Base-by-base conservation (phyloP, 2,888 invertebrate species). In the Sympetrum striolatum region DNA sequence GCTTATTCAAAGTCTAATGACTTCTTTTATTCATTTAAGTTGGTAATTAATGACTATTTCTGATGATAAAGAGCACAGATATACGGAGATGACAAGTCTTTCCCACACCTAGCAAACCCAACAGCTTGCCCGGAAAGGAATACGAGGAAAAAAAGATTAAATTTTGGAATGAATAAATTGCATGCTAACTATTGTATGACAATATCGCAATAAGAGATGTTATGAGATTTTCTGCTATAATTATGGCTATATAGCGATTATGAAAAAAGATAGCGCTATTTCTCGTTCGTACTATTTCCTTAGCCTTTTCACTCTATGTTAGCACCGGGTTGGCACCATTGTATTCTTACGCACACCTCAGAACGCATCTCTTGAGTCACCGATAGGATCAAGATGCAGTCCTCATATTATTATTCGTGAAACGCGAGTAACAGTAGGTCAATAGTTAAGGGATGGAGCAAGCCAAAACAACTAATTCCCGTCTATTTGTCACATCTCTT, bases 401-500 rank as follows among this genome's bases (percentile, higher is more conserved):
- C 91, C 86, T 90, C 91, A 91, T 91, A 90, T 91, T 91, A 91
- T 90, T 90, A 91, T 90, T 91, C 91, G 91, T 90, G 91, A 91
- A 91, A 80, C 90, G 86, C 91, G 91, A 91, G 91, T 90, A 86
- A 90, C 90, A 91, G 91, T 90, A 90, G 90, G 90, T 91, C 91
- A 91, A 90, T 91, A 91, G 60, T 80, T 90, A 91, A 92, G 92
- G 91, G 90, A 92, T 92, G 92, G 92, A 92, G 91, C 91, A 91
- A 80, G 91, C 86, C 90, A 92, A 91, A 91, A 92, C 93, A 92
- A 93, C 93, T 92, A 92, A 93, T 92, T 96, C 97, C 93, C 97
- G 96, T 95, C 95, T 98, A 95, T 97, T 97, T 95, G 95, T 96
- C 95, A 96, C 96, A 94, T 96, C 97, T 94, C 95, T 96, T 93